Percentiles rank a stretch among this genome's conserved stretches.
Evolutionary conservation across 2,797 vertebrate species (phyloP).

Genomic region (Sebastes hubbsi): DNA sequence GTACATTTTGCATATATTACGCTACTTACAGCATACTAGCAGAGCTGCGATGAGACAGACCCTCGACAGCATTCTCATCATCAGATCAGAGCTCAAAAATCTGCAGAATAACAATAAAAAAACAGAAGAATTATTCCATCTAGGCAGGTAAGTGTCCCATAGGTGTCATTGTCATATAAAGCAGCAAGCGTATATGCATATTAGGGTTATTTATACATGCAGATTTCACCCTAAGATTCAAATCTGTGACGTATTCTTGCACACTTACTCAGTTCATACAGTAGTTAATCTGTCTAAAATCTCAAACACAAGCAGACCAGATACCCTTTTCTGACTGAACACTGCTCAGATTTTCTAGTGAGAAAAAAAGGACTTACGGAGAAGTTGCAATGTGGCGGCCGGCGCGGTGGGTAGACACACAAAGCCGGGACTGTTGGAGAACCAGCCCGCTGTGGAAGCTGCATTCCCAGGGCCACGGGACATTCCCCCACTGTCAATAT

Average conservation of each 20-base stretch:
- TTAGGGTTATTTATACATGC: background rate
- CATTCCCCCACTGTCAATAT: slow-evolving; percentile 74
- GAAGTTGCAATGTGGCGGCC: slow-evolving; percentile 10
- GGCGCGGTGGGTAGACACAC: slow-evolving; percentile 28
- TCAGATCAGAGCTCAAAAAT: background rate
- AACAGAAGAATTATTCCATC: background rate
- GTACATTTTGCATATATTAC: background rate
- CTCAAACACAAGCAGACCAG: slow-evolving; percentile 1
- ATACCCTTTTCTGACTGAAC: slow-evolving; percentile 1
- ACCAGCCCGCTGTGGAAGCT: slow-evolving; percentile 51
- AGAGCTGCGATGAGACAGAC: slow-evolving; percentile 28
- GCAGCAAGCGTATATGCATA: background rate
- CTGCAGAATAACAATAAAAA: slow-evolving; percentile 2
- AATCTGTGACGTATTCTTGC: background rate
- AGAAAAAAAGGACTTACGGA: slow-evolving; percentile 10
- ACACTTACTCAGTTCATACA: background rate
- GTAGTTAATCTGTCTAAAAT: background rate
- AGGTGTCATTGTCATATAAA: background rate
- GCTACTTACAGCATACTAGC: slow-evolving; percentile 59
- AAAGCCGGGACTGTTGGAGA: slow-evolving; percentile 61
- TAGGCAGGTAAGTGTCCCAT: background rate
- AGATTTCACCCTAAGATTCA: background rate
- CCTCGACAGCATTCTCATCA: slow-evolving; percentile 35
- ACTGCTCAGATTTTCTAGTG: slow-evolving; percentile 5
- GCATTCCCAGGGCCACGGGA: slow-evolving; percentile 48